Conservation (phyloP, 2,888 invertebrate genomes). For the Drosophila stalkeri region DNA sequence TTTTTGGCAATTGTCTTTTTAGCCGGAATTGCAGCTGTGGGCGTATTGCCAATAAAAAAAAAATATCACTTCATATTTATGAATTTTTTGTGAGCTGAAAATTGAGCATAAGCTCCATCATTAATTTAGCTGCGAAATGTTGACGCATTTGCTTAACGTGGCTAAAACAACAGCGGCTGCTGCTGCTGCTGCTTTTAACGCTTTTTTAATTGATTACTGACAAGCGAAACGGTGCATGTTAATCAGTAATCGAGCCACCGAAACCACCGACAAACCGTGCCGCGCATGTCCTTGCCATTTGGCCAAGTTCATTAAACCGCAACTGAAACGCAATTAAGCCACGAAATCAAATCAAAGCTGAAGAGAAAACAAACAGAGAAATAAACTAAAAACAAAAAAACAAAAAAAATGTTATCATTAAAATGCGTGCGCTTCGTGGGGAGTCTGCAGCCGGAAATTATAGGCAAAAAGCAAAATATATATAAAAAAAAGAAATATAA, state of each 20-base stretch:
- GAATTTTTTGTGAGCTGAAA: constrained; percentile 2
- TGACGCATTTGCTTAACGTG: constrained; percentile 54
- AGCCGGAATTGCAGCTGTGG: constrained; percentile 41
- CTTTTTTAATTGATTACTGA: constrained; percentile 64
- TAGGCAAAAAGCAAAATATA: constrained; percentile 1
- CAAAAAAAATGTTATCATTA: constrained; percentile 45
- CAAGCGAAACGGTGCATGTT: constrained; percentile 55
- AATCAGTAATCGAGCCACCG: constrained; percentile 46
- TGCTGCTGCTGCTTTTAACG: constrained; percentile 5
- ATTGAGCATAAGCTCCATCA: constrained; percentile 38
- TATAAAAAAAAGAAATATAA: neutral
- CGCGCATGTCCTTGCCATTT: constrained; percentile 60
- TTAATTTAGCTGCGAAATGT: constrained; percentile 48
- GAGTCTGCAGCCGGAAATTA: constrained; percentile 45
- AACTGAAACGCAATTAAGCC: constrained; percentile 39
- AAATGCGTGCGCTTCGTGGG: constrained; percentile 53
- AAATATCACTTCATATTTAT: constrained; percentile 44
- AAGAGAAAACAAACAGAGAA: constrained; percentile 2
- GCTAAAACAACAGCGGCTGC: constrained; percentile 32
- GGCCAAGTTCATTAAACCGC: constrained; percentile 54
- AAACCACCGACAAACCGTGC: constrained; percentile 37
- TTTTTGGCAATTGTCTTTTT: constrained; percentile 15
- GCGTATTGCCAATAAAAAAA: constrained; percentile 23
- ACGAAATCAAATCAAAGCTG: constrained; percentile 33
- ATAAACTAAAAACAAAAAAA: neutral